A percentile compares a stretch with the other conserved stretches of the same genome.
These are phyloP conservation scores for Ormyrus thymus DNA, from an alignment of 2,888 invertebrate species.

Conservation along the genomic window DNA sequence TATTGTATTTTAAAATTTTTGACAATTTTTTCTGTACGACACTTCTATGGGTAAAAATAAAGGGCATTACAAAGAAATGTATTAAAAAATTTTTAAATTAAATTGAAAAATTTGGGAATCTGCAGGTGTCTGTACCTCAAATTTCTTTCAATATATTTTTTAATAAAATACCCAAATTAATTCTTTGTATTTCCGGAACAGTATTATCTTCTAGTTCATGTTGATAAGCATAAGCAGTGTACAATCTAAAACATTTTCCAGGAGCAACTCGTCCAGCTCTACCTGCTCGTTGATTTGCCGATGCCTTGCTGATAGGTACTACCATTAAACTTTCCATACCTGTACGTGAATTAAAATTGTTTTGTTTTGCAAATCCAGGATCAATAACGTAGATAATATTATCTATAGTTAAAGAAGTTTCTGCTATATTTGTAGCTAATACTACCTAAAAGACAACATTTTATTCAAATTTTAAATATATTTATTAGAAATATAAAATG, in stretches of 20 bases:
- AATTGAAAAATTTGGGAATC: too few species aligned
- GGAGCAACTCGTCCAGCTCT: conserved; percentile 96
- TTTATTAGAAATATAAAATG: neutral
- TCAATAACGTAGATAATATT: conserved; percentile 99
- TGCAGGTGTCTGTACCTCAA: too few species aligned
- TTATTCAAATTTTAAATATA: conserved; percentile 1
- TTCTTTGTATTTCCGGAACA: conserved; percentile 98
- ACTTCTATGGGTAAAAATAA: too few species aligned
- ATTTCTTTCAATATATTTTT: too few species aligned
- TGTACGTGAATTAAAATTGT: conserved; percentile 97
- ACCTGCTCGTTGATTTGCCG: conserved; percentile 95
- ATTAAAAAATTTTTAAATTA: too few species aligned
- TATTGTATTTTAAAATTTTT: too few species aligned
- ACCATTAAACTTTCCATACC: conserved; percentile 99
- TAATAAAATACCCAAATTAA: conserved; percentile 82
- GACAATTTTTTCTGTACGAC: too few species aligned
- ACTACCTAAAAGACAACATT: conserved; percentile 80
- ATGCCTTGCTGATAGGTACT: conserved; percentile 98
- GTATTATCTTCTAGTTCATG: conserved; percentile 99
- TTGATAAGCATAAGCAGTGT: conserved; percentile 99
- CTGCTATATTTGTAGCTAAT: conserved; percentile 98
- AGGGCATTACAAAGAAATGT: too few species aligned
- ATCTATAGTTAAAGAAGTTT: conserved; percentile 98
- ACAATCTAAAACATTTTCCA: conserved; percentile 98
- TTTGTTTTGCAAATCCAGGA: conserved; percentile 99